Percentiles rank a stretch among this genome's conserved stretches.
phyloP scores from a whole-genome alignment of 1,140 invertebrate genomes.

The Riptortus pedestris region DNA sequence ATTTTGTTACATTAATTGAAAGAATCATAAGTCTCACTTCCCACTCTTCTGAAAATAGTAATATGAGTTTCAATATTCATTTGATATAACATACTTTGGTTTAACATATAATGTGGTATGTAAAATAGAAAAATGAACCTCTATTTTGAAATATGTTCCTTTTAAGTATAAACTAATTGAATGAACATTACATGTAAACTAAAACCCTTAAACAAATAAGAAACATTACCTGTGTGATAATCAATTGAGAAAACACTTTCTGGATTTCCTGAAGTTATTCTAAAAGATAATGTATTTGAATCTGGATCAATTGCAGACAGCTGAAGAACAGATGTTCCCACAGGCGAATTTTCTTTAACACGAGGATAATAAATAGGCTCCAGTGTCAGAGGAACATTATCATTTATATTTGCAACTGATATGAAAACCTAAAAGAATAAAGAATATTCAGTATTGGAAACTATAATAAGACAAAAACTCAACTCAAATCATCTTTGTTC shows the following conservation, averaged over 20 bases:
- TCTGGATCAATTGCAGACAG: conserved; percentile 74
- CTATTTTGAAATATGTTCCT: too few relatives aligned
- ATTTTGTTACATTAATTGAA: not conserved
- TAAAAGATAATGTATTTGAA: conserved; percentile 59
- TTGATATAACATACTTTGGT: not conserved
- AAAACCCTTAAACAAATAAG: too few relatives aligned
- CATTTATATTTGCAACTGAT: conserved; percentile 80
- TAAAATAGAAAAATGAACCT: not conserved
- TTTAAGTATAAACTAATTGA: too few relatives aligned
- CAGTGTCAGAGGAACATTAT: conserved; percentile 80
- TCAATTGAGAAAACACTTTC: conserved; percentile 84
- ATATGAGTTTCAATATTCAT: not conserved
- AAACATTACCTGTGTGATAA: conserved; percentile 61
- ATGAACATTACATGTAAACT: too few relatives aligned
- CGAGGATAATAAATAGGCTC: conserved; percentile 74
- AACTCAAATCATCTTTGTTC: not conserved
- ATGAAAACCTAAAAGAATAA: conserved; percentile 63
- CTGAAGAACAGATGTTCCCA: conserved; percentile 60
- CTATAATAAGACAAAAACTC: not conserved
- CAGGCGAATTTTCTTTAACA: conserved; percentile 71
- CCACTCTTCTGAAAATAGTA: not conserved
- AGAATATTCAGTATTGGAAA: conserved; percentile 15
- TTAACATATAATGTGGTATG: not conserved
- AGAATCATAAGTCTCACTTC: not conserved
- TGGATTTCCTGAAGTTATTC: conserved; percentile 81